phyloP scores from a whole-genome alignment of 2,113 vertebrate species.

The Erythrocebus patas region DNA sequence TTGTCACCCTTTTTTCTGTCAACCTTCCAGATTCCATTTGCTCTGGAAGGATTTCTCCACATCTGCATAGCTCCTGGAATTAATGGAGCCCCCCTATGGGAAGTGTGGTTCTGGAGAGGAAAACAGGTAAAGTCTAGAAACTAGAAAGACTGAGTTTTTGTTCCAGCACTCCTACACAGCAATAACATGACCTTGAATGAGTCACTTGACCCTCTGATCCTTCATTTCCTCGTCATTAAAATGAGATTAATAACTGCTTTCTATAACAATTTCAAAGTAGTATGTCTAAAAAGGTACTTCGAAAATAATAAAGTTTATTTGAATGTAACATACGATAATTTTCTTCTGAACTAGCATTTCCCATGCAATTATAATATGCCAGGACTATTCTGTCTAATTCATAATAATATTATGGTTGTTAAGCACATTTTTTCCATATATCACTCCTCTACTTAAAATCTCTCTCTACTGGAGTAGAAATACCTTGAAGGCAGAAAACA shows the following conservation, averaged over 20 bases:
- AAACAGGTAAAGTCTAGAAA: neutral
- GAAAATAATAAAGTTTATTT: conserved; percentile 3
- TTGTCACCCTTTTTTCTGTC: neutral
- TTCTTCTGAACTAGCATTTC: neutral
- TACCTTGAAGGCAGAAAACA: neutral
- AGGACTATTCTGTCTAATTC: neutral
- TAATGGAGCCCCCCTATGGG: neutral
- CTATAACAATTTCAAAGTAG: neutral
- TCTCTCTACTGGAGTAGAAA: neutral
- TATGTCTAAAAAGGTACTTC: neutral
- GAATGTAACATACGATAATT: neutral
- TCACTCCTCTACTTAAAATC: neutral
- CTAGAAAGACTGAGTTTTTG: neutral
- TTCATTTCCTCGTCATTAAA: neutral
- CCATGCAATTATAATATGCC: neutral
- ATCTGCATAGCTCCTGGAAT: neutral
- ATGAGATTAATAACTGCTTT: neutral
- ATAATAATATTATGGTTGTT: neutral
- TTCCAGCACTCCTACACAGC: neutral
- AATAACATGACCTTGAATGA: neutral
- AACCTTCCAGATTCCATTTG: neutral
- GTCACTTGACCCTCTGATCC: neutral
- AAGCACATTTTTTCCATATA: too few relatives aligned
- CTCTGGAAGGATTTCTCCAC: neutral
- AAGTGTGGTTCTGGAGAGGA: neutral